Percentiles rank a stretch among this genome's conserved stretches.
These are phyloP conservation scores for Todiramphus saurophagus DNA, from an alignment of 2,113 vertebrate genomes.

Conservation along the genomic window DNA sequence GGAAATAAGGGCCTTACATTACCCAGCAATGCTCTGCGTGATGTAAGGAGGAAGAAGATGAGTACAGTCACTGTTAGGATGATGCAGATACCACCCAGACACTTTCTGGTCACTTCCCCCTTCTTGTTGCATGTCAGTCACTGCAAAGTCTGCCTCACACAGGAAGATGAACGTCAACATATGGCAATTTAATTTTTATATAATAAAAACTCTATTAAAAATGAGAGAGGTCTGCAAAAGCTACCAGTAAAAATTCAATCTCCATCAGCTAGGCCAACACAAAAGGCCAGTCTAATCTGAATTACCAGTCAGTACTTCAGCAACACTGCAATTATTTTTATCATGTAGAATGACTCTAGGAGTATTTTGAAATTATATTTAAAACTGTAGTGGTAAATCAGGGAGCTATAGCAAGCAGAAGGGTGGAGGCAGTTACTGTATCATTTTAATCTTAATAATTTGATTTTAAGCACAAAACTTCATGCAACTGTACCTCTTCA, in stretches of 20 bases:
- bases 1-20: background rate
- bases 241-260: background rate
- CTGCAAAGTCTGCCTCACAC: background rate
- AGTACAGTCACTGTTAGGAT: fast-evolving
- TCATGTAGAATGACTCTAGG: background rate
- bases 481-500: background rate
- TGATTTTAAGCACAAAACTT: background rate
- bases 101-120: background rate
- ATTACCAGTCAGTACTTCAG: background rate
- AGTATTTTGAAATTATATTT: conserved; percentile 1
- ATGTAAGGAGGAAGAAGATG: background rate
- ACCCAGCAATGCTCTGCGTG: background rate
- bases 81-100: background rate
- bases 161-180: background rate
- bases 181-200: background rate
- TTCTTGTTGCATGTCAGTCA: background rate
- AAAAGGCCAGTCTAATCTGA: background rate
- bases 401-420: background rate
- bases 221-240: background rate
- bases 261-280: background rate
- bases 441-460: conserved; percentile 9
- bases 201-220: background rate
- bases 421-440: background rate
- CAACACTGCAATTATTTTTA: background rate
- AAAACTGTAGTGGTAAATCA: background rate